Evolutionary conservation across 2,888 invertebrate genomes (phyloP).

Genomic region (Carterocephalus palaemon): DNA sequence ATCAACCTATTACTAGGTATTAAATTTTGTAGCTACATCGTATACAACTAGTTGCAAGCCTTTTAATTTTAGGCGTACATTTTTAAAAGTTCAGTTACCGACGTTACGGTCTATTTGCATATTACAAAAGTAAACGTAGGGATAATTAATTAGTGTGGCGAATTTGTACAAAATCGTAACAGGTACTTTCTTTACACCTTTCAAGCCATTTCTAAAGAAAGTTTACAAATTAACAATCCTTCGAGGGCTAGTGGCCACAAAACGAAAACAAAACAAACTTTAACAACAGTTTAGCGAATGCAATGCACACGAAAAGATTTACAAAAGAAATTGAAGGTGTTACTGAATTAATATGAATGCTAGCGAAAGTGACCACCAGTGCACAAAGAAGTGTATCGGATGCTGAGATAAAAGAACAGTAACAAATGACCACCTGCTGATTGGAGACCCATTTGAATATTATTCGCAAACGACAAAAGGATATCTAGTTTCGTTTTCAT

Average conservation of each 20-base stretch:
- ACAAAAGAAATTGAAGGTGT: constrained; percentile 46
- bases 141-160: constrained; percentile 22
- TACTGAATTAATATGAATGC: constrained; percentile 53
- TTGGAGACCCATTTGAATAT: constrained; percentile 62
- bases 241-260: constrained; percentile 52
- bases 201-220: constrained; percentile 48
- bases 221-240: constrained; percentile 68
- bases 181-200: constrained; percentile 58
- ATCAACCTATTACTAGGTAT: too few species aligned
- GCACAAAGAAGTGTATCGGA: constrained; percentile 32
- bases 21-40: too few species aligned
- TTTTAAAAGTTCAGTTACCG: neutral
- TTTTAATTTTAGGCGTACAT: neutral
- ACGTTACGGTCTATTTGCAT: constrained; percentile 5
- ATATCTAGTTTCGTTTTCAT: constrained; percentile 54
- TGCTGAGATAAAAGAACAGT: constrained; percentile 37
- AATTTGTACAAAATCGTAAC: constrained; percentile 57
- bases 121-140: constrained; percentile 7
- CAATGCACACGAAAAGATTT: too few species aligned
- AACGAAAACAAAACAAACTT: constrained; percentile 52
- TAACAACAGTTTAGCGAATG: constrained; percentile 29
- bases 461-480: constrained; percentile 57
- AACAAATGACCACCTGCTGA: constrained; percentile 69
- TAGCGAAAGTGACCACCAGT: constrained; percentile 62
- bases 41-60: too few species aligned